A percentile compares a stretch with the other conserved stretches of the same genome.
Evolutionary conservation across 37 sponge, comb jelly and placozoan species (phyloP).

Genomic region (Mnemiopsis leidyi): DNA sequence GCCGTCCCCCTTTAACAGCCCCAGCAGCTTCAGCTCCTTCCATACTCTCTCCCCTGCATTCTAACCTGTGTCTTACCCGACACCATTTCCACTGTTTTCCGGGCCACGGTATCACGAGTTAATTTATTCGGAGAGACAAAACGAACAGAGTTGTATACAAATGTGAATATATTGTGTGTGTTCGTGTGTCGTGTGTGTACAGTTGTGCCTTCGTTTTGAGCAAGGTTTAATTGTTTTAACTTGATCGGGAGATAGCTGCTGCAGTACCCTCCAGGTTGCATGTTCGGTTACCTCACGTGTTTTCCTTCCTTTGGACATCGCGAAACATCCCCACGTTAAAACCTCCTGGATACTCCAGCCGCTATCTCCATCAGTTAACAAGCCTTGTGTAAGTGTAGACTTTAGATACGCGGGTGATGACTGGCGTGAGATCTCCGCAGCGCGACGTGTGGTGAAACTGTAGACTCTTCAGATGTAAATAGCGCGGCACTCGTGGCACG

Average conservation of each 20-base stretch:
- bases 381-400: no score
- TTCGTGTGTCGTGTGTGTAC: neutral
- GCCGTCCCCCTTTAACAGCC: neutral
- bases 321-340: no score
- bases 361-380: no score
- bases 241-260: neutral
- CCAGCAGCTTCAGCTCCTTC: slow-evolving; percentile 3
- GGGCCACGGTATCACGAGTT: neutral
- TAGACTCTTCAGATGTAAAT: neutral
- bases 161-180: neutral
- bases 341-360: no score
- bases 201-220: neutral
- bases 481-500: neutral
- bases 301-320: no score
- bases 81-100: neutral
- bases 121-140: neutral
- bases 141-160: neutral
- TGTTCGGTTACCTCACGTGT: no score
- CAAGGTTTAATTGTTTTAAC: neutral
- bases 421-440: neutral
- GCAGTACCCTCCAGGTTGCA: no score
- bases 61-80: neutral
- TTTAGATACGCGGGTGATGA: no score
- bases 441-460: neutral
- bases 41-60: slow-evolving; percentile 40